These are phyloP conservation scores for Nomada goodeniana DNA, from an alignment of 2,888 invertebrate genomes.

Conservation along the genomic window DNA sequence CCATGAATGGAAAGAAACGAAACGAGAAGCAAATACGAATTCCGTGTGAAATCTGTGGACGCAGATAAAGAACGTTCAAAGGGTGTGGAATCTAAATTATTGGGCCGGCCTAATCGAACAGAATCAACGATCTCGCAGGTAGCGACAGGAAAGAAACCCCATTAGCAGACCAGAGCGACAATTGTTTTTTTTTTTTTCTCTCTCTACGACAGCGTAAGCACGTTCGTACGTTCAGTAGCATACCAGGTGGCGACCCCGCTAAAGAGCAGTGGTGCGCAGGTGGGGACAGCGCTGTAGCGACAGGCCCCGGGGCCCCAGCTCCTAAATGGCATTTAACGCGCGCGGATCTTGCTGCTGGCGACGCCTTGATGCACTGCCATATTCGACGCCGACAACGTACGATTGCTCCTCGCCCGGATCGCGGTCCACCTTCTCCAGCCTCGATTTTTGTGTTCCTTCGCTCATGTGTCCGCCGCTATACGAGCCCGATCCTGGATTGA, in stretches of 20 bases:
- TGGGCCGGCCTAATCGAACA: constrained; percentile 13
- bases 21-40: neutral
- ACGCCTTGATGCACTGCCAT: constrained; percentile 87
- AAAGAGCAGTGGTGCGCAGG: constrained; percentile 83
- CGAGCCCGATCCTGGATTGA: constrained; percentile 63
- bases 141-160: constrained; percentile 71
- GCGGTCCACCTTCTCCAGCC: constrained; percentile 82
- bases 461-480: constrained; percentile 76
- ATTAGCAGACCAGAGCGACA: constrained; percentile 69
- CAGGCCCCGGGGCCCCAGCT: constrained; percentile 84
- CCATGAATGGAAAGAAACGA: neutral
- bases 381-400: constrained; percentile 84
- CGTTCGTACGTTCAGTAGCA: constrained; percentile 78
- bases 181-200: constrained; percentile 49
- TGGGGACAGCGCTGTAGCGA: constrained; percentile 83
- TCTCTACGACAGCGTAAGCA: constrained; percentile 69
- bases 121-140: constrained; percentile 33
- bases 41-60: no score
- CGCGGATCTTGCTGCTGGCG: constrained; percentile 84
- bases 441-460: constrained; percentile 81
- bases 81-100: neutral
- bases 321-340: constrained; percentile 91
- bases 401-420: constrained; percentile 84
- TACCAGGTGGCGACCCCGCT: constrained; percentile 70
- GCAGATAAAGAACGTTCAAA: no score